Evolutionary conservation across 2,113 vertebrate species (phyloP), one percentile per base, ranked within the genome.

Genomic region (Stercorarius parasiticus): DNA sequence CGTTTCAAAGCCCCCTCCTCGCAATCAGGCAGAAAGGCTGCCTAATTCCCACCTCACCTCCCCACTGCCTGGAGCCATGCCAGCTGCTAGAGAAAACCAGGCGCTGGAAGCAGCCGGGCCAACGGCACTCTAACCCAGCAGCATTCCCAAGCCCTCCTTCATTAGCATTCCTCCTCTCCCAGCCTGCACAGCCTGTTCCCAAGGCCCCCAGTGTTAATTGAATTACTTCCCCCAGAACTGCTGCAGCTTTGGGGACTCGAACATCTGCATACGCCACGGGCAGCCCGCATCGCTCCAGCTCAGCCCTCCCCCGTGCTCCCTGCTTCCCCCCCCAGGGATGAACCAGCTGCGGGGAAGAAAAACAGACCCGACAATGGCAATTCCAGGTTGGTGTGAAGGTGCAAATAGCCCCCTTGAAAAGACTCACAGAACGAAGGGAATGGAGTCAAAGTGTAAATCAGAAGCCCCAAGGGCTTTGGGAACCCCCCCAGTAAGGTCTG

Each of bases 151-250:
- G 49, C 64, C 71, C 59, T 85, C 52, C 52, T 90, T 70, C 93
- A 34, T 72, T 61, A 88, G 84, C 95, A 93, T 95, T 96, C 78
- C 85, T 92, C 83, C 61, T 65, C 93, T 94, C 62, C 81, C 72
- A 88, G 87, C 78, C 83, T 43, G 92, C 76, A 88, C 84, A 93
- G 95, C 84, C 94, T 77, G 93, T 90, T 97, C 94, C 89, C 84
- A 49, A 20, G 0, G 9, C 88, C 61, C 52, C 4, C 0, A 88
- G 89, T 36, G 82, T 32, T 71, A 30, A 96, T 70, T 85, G 91
- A 97, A 96, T 95, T 78, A 80, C 86, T 82, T 90, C 49, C 90
- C 88, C 86, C 88, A 83, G 71, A 80, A 25, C 52, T 73, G 80
- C 82, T 3, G 10, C 62, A 73, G 94, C 95, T 94, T 77, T 5